phyloP scores from a whole-genome alignment of 2,888 invertebrate species.

The Poecilobothrus nobilitatus region DNA sequence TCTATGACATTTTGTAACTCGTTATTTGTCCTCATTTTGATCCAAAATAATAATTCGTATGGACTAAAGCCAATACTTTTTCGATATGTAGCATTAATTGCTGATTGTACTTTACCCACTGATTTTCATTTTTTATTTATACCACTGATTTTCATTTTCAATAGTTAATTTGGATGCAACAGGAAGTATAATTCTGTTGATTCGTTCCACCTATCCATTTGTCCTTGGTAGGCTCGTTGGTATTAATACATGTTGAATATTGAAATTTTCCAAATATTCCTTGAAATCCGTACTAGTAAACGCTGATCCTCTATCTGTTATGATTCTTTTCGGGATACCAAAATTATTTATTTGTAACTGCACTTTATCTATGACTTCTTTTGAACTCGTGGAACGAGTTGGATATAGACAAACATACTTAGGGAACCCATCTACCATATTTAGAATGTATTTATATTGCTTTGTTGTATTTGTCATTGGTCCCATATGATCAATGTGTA shows the following conservation, averaged over 20 bases:
- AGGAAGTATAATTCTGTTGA: slow-evolving; percentile 14
- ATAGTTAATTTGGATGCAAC: slow-evolving; percentile 20
- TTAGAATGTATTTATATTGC: slow-evolving; percentile 33
- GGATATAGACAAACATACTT: slow-evolving; percentile 37
- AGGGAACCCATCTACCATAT: slow-evolving; percentile 31
- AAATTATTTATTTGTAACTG: slow-evolving; percentile 12
- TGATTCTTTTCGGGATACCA: slow-evolving; percentile 20
- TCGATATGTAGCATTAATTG: slow-evolving; percentile 10
- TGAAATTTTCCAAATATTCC: slow-evolving; percentile 1
- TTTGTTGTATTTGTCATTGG: slow-evolving; percentile 30
- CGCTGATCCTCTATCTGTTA: slow-evolving; percentile 22
- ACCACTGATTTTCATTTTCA: slow-evolving; percentile 8
- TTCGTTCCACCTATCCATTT: slow-evolving; percentile 22
- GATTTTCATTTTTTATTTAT: no score
- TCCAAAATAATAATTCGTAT: slow-evolving; percentile 10
- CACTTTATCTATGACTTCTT: slow-evolving; percentile 31
- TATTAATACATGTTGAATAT: slow-evolving; percentile 21
- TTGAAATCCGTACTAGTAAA: slow-evolving; percentile 21
- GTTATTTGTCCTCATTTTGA: background rate
- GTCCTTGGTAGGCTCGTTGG: slow-evolving; percentile 21
- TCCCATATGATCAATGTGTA: slow-evolving; percentile 35
- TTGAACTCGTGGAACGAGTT: slow-evolving; percentile 26
- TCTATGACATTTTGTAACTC: background rate
- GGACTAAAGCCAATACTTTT: background rate
- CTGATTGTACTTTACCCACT: background rate